Evolutionary conservation across 30 jellyfish, hydroid and myxozoan genomes (phyloP), one percentile per base, ranked within the genome.

Genomic region (Cassiopea xamachana): DNA sequence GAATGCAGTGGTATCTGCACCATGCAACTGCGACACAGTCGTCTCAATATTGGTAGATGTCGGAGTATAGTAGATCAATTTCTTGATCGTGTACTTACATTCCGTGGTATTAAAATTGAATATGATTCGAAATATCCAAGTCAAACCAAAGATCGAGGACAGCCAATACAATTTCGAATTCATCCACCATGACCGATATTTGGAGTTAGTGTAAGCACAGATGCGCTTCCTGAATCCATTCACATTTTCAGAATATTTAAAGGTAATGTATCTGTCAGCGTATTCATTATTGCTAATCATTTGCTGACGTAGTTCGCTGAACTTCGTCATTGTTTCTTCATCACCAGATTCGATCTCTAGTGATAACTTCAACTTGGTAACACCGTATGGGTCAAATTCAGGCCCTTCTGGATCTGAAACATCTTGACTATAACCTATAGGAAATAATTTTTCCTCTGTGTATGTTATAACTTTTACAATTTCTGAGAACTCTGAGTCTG

Each of bases 171-270:
- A 75, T 5, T 27, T 19, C 13, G 73, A 10, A 45, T 75, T 91
- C 94, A 91, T 79, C 97, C 97, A 91, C 55, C 60, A 91, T 1
- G 91, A 62, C 55, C 58, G 55, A 16, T 68, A 47, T 7, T 43
- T 67, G 4, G 76, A 43, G 69, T 91, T 84, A 9, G 87, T 73
- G 75, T 91, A 91, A 70, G 93, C 97, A 50, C 90, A 78, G 5
- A 91, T 9, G 18, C 91, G 68, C 88, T 91, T 81, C 70, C 68
- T 55, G 69, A 91, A 91, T 12, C 97, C 97, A 13, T 50, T 80
- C 9, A 91, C 78, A 49, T 17, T 69, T 16, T 78, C 89, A 19
- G 79, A 55, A 59, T 44, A 60, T 9, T 61, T 45, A 80, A 76
- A 91, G n/a, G 49, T 70, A 43, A 91, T 84, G 46, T 75, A 27